Evolutionary conservation across 2,113 vertebrate species (phyloP), one percentile per base, ranked within the genome.

Genomic region (Cnemophilus loriae): DNA sequence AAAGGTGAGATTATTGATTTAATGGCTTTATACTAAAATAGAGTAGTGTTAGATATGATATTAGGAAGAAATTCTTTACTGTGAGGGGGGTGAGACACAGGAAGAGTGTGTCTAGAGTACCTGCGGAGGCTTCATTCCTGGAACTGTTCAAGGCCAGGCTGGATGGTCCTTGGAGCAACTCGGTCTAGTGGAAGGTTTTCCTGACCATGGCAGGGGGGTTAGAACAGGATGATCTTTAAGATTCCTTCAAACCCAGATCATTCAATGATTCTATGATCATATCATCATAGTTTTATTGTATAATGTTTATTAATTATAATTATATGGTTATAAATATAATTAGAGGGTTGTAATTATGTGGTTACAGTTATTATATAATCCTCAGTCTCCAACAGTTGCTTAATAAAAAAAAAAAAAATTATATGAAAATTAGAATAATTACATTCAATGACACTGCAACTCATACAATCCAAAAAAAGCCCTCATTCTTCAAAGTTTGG

Each of bases 401-500:
- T 82, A 70, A 47, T 23, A 9, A 77, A 86, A 79, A 89, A n/a
- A 33, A 41, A 49, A 1, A 5, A 33, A 73, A 49, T 3, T 0
- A 21, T 7, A 47, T 39, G 19, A 75, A 84, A 92, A 75, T 64
- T 32, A 70, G 30, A 78, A 78, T 47, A 86, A 55, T 60, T 35
- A 52, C 27, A 50, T n/a, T 18, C 5, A 80, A 37, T 49, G 52
- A 23, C 22, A 64, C 7, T n/a, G n/a, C 3, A 47, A 33, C 52
- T 71, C 24, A 61, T 81, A 82, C 89, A 57, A 77, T 88, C 75
- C 63, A 37, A 92, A 89, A 59, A 41, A 91, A 81, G 6, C 41
- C 33, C 49, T 91, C 27, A 82, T 95, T 97, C 91, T 96, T 93
- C 64, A 82, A 96, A 90, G 65, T 60, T 80, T 93, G 84, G 23